phyloP scores from a whole-genome alignment of 2,888 invertebrate species.

The Tinea trinotella region DNA sequence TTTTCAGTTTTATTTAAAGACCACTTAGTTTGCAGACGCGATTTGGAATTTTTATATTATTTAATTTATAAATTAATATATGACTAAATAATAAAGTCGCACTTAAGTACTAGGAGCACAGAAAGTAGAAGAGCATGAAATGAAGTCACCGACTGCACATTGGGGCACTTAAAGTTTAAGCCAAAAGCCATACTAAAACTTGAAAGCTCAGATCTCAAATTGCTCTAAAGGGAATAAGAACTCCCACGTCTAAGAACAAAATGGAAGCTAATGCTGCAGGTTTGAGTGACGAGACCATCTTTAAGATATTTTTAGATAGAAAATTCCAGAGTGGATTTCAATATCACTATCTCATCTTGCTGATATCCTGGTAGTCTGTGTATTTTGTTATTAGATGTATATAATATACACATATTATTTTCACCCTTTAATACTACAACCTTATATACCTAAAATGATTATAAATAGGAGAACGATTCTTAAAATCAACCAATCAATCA shows the following conservation, averaged over 20 bases:
- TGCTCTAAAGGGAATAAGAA: slow-evolving; percentile 14
- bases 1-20: too few relatives aligned
- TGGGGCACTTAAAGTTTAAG: slow-evolving; percentile 7
- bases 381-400: not conserved
- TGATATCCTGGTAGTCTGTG: not conserved
- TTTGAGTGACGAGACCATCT: not conserved
- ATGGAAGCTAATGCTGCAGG: slow-evolving; percentile 7
- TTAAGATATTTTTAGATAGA: not conserved
- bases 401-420: too few relatives aligned
- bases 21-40: too few relatives aligned
- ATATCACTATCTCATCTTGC: not conserved
- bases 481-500: too few relatives aligned
- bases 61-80: too few relatives aligned
- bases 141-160: slow-evolving; percentile 6
- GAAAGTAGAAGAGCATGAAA: slow-evolving; percentile 6
- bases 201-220: slow-evolving; percentile 14
- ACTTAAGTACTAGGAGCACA: slow-evolving; percentile 1
- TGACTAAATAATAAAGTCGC: not conserved
- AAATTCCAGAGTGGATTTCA: not conserved
- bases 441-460: too few relatives aligned
- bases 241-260: slow-evolving; percentile 3
- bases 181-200: slow-evolving; percentile 13
- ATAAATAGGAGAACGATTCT: too few relatives aligned
- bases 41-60: too few relatives aligned
- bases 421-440: too few relatives aligned